Percentiles rank a stretch among this genome's conserved stretches.
Conservation (phyloP, 2,888 invertebrate species). For the Tachina fera region DNA sequence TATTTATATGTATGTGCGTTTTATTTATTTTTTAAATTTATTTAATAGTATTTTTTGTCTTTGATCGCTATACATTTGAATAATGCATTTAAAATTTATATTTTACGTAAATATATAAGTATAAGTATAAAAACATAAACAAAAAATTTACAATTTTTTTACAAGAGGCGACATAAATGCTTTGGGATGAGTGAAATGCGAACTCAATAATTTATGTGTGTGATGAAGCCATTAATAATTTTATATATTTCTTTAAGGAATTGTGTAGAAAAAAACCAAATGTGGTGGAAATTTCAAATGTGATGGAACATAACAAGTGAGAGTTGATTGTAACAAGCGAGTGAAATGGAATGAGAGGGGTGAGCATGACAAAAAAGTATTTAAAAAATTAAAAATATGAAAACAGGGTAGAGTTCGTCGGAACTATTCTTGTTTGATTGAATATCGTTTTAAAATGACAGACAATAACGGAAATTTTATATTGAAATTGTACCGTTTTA, state of each 20-base stretch:
- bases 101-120: conserved; percentile 6
- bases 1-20: conserved; percentile 47
- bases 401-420: too few relatives aligned
- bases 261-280: conserved; percentile 34
- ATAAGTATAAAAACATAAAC: conserved; percentile 5
- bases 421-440: too few relatives aligned
- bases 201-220: conserved; percentile 13
- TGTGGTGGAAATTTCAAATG: conserved; percentile 12
- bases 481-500: too few relatives aligned
- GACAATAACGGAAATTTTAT: too few relatives aligned
- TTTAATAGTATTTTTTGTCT: conserved; percentile 16
- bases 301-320: conserved; percentile 38
- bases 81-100: conserved; percentile 44
- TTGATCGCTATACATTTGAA: conserved; percentile 48
- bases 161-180: conserved; percentile 41
- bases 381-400: conserved; percentile 27
- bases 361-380: conserved; percentile 10
- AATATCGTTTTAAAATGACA: too few relatives aligned
- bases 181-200: neutral
- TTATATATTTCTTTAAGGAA: neutral
- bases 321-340: conserved; percentile 13
- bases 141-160: conserved; percentile 57
- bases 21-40: conserved; percentile 24
- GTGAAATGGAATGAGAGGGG: neutral
- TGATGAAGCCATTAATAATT: conserved; percentile 15